Base-by-base conservation (phyloP, 2,797 vertebrate species). In the Labeo calbasu region DNA sequence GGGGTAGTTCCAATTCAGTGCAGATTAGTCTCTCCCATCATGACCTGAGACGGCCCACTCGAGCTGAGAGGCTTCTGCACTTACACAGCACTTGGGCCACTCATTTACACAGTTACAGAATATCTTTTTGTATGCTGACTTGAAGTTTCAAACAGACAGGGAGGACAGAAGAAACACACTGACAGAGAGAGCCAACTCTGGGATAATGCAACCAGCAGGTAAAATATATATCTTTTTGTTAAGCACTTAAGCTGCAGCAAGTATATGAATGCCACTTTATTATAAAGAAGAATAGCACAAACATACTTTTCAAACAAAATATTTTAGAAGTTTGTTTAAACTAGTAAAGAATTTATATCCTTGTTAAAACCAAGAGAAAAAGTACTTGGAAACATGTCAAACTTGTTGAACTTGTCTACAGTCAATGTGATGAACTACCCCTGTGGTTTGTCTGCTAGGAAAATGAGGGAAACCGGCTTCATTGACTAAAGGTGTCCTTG, bases 131-230 rank as follows among this genome's bases (percentile, higher is more conserved):
- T 65, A 28, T 3, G 23, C 43, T 13, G 59, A 65, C 23, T 8
- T 50, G 59, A 65, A 1, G 43, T 50, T 78, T 78, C 28, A 14
- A 65, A 59, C 23, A 32, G 75, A 65, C 25, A 48, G 17, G 23
- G 23, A 2, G 53, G 51, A 57, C 17, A 1, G 28, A 48, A 77
- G 43, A 28, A 10, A 21, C 4, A 59, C 6, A 23, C 23, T 19
- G 51, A 65, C 57, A 65, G 23, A 65, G 23, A 63, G 15, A 13
- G 40, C 11, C 77, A 21, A 15, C 12, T 61, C 21, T 77, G n/a
- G 43, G 43, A 78, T 61, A 48, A 65, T 50, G 11, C 77, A 50
- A 65, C 23, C 43, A 65, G 43, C 23, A 65, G 77, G 77, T 78
- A 78, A 50, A 23, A 32, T 59, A 7, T 25, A 23, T 17, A 28